Evolutionary conservation across 2,888 invertebrate genomes (phyloP).

Genomic region (Ornithoptera priamus): DNA sequence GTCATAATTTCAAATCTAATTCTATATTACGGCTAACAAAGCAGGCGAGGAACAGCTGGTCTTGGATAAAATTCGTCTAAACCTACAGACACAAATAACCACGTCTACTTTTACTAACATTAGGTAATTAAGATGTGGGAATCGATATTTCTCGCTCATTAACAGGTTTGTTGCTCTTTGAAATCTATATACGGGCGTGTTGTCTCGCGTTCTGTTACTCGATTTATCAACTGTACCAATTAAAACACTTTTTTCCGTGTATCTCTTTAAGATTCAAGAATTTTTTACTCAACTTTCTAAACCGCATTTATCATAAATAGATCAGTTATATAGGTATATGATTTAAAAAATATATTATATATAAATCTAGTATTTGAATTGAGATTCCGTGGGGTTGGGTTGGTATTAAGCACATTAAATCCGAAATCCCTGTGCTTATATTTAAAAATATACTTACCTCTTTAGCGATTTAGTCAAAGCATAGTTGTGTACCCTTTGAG

Average conservation of each 20-base stretch:
- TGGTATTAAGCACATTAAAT: too few species aligned
- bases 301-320: neutral
- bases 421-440: too few species aligned
- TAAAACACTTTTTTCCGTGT: conserved; percentile 62
- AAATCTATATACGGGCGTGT: conserved; percentile 18
- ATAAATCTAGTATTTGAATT: neutral
- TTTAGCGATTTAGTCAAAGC: too few species aligned
- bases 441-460: too few species aligned
- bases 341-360: neutral
- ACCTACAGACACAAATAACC: conserved; percentile 47
- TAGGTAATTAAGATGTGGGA: conserved; percentile 46
- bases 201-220: conserved; percentile 20
- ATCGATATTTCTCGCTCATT: conserved; percentile 58
- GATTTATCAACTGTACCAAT: conserved; percentile 58
- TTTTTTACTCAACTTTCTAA: neutral
- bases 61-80: neutral
- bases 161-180: conserved; percentile 56
- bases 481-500: too few species aligned
- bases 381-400: too few species aligned
- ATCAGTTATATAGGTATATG: neutral
- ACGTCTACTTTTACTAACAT: conserved; percentile 49
- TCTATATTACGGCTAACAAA: too few species aligned
- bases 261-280: neutral
- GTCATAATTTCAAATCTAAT: too few species aligned
- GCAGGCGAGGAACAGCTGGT: neutral